phyloP scores from a whole-genome alignment of 2,888 invertebrate species.

The Tiliacea aurago region DNA sequence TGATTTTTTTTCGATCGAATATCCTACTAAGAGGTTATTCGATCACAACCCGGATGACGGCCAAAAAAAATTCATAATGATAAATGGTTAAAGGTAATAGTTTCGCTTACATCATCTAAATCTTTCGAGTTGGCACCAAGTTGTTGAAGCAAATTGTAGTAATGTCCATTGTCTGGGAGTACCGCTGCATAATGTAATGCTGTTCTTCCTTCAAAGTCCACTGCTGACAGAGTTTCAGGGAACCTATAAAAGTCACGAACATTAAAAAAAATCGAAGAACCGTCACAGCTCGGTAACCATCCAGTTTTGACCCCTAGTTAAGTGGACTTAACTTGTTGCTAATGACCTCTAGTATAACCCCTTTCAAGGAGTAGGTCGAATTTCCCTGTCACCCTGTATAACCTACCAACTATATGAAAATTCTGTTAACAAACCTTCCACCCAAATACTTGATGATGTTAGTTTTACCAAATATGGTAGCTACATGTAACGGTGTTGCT shows the following conservation, averaged over 20 bases:
- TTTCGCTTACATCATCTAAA: slow-evolving; percentile 94
- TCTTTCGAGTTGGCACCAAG: slow-evolving; percentile 96
- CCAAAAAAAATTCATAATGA: too few relatives aligned
- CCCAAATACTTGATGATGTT: slow-evolving; percentile 93
- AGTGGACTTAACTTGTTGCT: too few relatives aligned
- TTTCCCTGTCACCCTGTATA: too few relatives aligned
- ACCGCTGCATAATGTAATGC: slow-evolving; percentile 97
- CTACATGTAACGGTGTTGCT: slow-evolving; percentile 96
- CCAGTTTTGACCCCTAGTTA: too few relatives aligned
- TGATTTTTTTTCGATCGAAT: too few relatives aligned
- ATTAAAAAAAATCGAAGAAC: too few relatives aligned
- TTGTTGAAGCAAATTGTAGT: slow-evolving; percentile 95
- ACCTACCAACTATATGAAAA: background rate
- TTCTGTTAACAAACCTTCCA: slow-evolving; percentile 75
- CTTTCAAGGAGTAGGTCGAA: too few relatives aligned
- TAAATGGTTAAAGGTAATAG: background rate
- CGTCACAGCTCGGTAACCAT: too few relatives aligned
- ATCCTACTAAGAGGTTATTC: too few relatives aligned
- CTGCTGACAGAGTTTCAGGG: slow-evolving; percentile 95
- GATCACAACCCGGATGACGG: too few relatives aligned
- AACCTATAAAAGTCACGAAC: slow-evolving; percentile 89
- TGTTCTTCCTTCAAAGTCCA: slow-evolving; percentile 95
- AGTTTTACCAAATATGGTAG: slow-evolving; percentile 95
- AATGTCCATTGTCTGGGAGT: slow-evolving; percentile 96
- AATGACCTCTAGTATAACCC: too few relatives aligned